Evolutionary conservation across 2,888 invertebrate genomes (phyloP).

Genomic region (Drosophila kambysellisi): DNA sequence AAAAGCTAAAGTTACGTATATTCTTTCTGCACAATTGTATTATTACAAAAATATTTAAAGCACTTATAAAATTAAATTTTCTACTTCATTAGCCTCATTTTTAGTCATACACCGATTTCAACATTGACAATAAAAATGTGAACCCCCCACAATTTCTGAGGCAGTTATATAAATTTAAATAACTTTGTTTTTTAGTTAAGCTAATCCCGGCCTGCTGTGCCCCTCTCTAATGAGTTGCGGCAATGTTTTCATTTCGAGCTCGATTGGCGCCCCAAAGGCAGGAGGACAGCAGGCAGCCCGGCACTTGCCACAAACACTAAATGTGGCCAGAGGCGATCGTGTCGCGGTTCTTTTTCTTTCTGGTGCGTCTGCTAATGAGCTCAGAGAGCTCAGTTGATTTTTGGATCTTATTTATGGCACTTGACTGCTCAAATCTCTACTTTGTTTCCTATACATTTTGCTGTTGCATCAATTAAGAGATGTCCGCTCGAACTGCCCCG

Average conservation of each 20-base stretch:
- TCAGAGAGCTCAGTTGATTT: conserved; percentile 44
- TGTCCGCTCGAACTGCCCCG: conserved; percentile 25
- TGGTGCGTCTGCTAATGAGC: conserved; percentile 60
- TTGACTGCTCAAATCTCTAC: conserved; percentile 58
- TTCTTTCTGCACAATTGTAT: background rate
- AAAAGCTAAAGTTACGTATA: background rate
- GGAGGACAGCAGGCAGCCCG: conserved; percentile 37
- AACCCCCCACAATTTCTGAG: conserved; percentile 33
- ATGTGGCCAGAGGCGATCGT: conserved; percentile 1
- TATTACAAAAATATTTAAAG: background rate
- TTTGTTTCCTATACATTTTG: conserved; percentile 74
- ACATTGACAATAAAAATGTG: conserved; percentile 5
- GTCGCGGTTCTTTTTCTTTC: conserved; percentile 21
- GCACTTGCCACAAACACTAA: conserved; percentile 25
- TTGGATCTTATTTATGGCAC: conserved; percentile 64
- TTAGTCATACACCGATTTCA: background rate
- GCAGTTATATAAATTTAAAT: conserved; percentile 50
- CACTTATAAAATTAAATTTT: background rate
- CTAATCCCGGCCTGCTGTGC: conserved; percentile 56
- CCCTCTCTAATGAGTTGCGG: conserved; percentile 57
- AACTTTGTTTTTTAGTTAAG: conserved; percentile 20
- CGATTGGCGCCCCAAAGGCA: conserved; percentile 51
- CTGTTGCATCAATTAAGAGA: conserved; percentile 70
- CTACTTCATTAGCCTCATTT: background rate
- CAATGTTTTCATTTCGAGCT: conserved; percentile 65